Base-by-base conservation (phyloP, 2,888 invertebrate species). In the Schizaphis graminum region DNA sequence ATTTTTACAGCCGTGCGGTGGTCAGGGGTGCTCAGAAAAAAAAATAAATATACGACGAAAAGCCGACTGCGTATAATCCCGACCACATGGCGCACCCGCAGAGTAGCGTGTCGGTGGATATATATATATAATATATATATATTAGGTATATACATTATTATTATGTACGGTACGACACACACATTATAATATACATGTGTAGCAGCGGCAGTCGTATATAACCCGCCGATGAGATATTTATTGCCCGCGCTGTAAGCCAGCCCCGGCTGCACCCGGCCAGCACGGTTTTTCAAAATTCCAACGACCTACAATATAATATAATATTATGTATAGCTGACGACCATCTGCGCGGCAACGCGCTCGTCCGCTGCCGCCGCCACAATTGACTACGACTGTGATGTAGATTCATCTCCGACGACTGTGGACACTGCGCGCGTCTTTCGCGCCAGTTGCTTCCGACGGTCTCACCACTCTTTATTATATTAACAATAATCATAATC, bases 61-160 rank as follows among this genome's bases (percentile, higher is more conserved):
- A 92, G 35, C 89, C 89, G 61, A 85, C 53, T n/a, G 44, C 67
- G 89, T 77, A 94, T 95, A 87, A 94, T 95, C 35, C 67, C 92
- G 67, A 94, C 94, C 95, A 94, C 95, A 41, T 94, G 87, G n/a
- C 89, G 92, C 44, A 56, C 49, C 53, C 91, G 89, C 85, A 28
- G 47, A 44, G 84, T 77, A 53, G 67, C 8, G 56, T 21, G 57
- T 41, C 41, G 35, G 61, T 11, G 49, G 21, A 89, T 56, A 89
- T 35, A 56, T 53, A 88, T 56, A 67, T 35, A n/a, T n/a, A n/a
- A 89, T 56, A 89, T 35, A 56, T 53, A 77, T 35, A 77, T 77
- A 61, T 28, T 41, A 44, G n/a, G 16, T 87, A 87, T 87, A 87
- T 10, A 53, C 21, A 56, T 24, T 53, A 53, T 88, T 53, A 89